A percentile compares a stretch with the other conserved stretches of the same genome.
phyloP scores from a whole-genome alignment of 2,113 vertebrate genomes.

The Psammodynastes pulverulentus region DNA sequence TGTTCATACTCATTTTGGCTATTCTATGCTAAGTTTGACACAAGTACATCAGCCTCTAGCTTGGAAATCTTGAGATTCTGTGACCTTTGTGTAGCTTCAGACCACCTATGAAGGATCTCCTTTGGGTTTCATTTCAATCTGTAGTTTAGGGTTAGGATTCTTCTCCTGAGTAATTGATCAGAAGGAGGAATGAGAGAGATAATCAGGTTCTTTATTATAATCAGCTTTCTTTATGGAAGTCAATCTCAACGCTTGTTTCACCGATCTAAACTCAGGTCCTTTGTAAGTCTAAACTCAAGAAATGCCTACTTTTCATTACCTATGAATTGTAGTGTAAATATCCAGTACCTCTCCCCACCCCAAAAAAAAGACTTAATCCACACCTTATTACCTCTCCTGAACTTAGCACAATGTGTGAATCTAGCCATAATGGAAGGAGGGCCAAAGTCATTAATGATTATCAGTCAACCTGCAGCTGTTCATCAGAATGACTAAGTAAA shows the following conservation, averaged over 20 bases:
- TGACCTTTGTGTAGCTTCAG: background rate
- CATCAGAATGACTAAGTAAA: background rate
- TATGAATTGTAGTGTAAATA: background rate
- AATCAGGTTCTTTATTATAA: background rate
- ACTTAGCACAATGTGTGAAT: background rate
- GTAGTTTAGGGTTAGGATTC: background rate
- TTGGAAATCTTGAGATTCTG: background rate
- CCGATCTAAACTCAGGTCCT: background rate
- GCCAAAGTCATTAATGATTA: background rate
- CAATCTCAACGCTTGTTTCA: background rate
- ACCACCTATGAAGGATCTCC: background rate
- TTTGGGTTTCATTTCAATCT: background rate
- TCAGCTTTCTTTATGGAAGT: background rate
- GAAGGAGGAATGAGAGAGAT: background rate
- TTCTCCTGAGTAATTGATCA: background rate
- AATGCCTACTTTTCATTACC: background rate
- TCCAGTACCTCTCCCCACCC: background rate
- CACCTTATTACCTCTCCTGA: background rate
- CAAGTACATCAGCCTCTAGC: background rate
- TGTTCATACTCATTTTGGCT: background rate
- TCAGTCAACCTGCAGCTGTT: background rate
- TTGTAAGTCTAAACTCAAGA: background rate
- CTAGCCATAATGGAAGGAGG: background rate
- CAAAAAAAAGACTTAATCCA: background rate
- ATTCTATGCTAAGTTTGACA: background rate